Base-by-base conservation (phyloP, 92 coral and sea anemone species). In the Nematostella vectensis region DNA sequence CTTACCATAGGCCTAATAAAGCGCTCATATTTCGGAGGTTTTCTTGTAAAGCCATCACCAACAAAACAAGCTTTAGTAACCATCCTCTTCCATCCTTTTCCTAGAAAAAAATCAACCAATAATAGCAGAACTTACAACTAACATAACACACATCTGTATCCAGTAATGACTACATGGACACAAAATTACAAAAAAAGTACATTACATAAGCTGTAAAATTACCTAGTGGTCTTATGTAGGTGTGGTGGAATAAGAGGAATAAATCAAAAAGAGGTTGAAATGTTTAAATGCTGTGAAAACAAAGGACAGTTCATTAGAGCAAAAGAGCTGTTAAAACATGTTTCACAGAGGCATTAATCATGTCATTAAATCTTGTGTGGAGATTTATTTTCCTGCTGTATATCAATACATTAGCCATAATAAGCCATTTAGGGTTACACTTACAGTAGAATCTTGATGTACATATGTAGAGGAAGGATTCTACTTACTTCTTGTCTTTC, bases 21-120 rank as follows among this genome's bases (percentile, higher is more conserved):
- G 65, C 99, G 81, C 49, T 93, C 99, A 72, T 87, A 93, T 50
- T 93, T 93, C n/a, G 99, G 99, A 1, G 99, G 99, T 61, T 93
- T 93, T 47, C 99, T 72, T 47, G 99, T 93, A 56, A 93, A 89
- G 25, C 99, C 96, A 66, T 93, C 99, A 25, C 99, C 99, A 63
- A 93, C 99, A 65, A 74, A 93, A 72, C 96, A 86, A 18, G 80
- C 99, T 67, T 93, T 93, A 12, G 96, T 86, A 1, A 93, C 91
- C 99, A 93, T 93, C 39, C 99, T 70, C 31, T 93, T 93, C 99
- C 99, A 93, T 1, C 87, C 88, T 67, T 89, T 93, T 53, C 72
- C 98, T 91, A 45, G 10, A 61, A 49, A 19, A 50, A 18, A 30
- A 37, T 1, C 51, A 45, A 45, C 4, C 11, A 45, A 10, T 45